These are phyloP conservation scores for Hestina assimilis DNA, from an alignment of 1,140 invertebrate species.

Conservation along the genomic window DNA sequence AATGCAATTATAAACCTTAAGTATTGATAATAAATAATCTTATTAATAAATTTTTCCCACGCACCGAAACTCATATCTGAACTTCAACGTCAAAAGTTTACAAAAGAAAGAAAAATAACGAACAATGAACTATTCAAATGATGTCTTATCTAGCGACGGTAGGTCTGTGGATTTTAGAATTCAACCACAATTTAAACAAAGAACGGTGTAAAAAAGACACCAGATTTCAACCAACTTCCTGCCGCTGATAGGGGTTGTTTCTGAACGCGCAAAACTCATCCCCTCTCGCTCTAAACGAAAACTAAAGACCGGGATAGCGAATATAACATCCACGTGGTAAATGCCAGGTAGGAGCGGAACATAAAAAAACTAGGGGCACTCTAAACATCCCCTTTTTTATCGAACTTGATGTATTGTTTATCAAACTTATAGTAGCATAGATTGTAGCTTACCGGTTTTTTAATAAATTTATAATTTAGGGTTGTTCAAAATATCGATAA, in stretches of 20 bases:
- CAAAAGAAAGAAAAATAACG: constrained; percentile 37
- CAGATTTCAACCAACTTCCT: constrained; percentile 74
- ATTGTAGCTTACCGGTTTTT: constrained; percentile 49
- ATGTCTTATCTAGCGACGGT: constrained; percentile 55
- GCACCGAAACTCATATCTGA: constrained; percentile 32
- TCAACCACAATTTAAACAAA: constrained; percentile 65
- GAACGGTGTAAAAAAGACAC: constrained; percentile 61
- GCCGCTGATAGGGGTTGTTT: constrained; percentile 54
- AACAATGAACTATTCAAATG: constrained; percentile 61
- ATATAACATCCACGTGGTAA: constrained; percentile 63
- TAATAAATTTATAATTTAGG: constrained; percentile 27
- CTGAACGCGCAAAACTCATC: constrained; percentile 49
- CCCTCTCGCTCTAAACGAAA: constrained; percentile 39
- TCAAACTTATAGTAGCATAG: constrained; percentile 61
- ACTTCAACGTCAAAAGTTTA: constrained; percentile 38
- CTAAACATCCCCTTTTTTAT: constrained; percentile 73
- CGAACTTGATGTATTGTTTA: constrained; percentile 58
- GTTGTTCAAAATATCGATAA: constrained; percentile 10
- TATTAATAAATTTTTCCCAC: constrained; percentile 33
- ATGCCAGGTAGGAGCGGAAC: constrained; percentile 66
- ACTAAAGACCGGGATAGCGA: constrained; percentile 36
- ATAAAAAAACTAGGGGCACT: constrained; percentile 63
- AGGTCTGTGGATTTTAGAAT: constrained; percentile 59
- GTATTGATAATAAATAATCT: constrained; percentile 30
- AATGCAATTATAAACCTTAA: constrained; percentile 49